Evolutionary conservation across 2,113 vertebrate genomes (phyloP).

Genomic region (Alethe diademata): DNA sequence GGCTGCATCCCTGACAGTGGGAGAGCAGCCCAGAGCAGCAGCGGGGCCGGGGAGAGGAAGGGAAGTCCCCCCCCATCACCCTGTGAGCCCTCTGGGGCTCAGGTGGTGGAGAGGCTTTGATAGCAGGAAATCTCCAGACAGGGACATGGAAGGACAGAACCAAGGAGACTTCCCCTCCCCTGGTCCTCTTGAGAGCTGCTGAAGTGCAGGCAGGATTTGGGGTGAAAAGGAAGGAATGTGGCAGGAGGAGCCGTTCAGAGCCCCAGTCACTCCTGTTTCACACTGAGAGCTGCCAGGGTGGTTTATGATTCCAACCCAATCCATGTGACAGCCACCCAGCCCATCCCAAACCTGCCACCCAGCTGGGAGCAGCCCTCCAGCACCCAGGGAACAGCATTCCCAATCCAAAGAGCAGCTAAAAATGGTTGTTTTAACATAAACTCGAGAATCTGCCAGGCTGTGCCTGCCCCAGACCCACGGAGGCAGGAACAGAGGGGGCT

Average conservation of each 20-base stretch:
- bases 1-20: accelerated
- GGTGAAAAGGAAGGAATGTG: not conserved
- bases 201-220: not conserved
- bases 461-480: not conserved
- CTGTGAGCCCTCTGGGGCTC: not conserved
- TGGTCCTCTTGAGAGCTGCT: not conserved
- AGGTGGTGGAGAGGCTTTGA: not conserved
- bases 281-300: not conserved
- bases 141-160: not conserved
- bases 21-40: not conserved
- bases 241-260: not conserved
- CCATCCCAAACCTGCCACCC: not conserved
- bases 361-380: accelerated
- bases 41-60: accelerated
- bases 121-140: not conserved
- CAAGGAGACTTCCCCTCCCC: not conserved
- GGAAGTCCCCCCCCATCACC: not conserved
- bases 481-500: not conserved
- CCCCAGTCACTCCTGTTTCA: not conserved
- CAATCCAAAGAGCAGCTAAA: not conserved
- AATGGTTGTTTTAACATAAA: not conserved
- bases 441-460: accelerated
- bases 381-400: not conserved
- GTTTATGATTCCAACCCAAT: not conserved
- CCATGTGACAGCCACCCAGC: too few relatives aligned